phyloP scores from a whole-genome alignment of 2,888 invertebrate genomes.

The Chironomus riparius region DNA sequence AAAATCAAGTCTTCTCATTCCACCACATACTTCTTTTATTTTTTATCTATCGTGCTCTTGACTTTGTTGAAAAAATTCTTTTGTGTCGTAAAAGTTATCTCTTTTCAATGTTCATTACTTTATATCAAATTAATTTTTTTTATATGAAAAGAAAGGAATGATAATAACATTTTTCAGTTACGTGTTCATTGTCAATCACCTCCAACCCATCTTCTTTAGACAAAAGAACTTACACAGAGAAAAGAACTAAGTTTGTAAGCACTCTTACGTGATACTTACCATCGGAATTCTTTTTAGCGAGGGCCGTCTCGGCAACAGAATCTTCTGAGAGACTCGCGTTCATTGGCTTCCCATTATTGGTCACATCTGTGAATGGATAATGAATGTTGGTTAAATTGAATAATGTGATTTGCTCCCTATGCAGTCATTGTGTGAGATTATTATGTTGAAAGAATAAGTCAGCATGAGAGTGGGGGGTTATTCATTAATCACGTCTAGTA shows the following conservation, averaged over 20 bases:
- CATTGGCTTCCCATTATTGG: conserved; percentile 48
- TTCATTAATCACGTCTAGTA: no score
- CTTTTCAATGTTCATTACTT: no score
- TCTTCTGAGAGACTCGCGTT: conserved; percentile 73
- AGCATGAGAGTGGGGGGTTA: neutral
- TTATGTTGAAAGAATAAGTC: neutral
- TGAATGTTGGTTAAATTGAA: conserved; percentile 2
- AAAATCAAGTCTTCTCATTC: no score
- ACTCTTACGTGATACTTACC: conserved; percentile 50
- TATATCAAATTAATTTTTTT: no score
- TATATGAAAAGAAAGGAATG: no score
- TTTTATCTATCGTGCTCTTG: no score
- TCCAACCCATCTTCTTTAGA: neutral
- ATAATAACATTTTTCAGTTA: no score
- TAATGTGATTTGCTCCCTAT: neutral
- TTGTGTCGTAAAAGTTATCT: no score
- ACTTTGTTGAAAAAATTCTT: no score
- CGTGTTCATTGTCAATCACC: neutral
- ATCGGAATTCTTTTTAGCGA: conserved; percentile 74
- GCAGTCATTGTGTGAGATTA: no score
- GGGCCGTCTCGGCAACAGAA: conserved; percentile 68
- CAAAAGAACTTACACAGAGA: conserved; percentile 28
- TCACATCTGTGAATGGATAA: conserved; percentile 41
- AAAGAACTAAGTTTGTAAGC: conserved; percentile 28
- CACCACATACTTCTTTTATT: no score